These are phyloP conservation scores for Umimayanthus kanabou DNA, from an alignment of 92 coral and sea anemone species.

Conservation along the genomic window DNA sequence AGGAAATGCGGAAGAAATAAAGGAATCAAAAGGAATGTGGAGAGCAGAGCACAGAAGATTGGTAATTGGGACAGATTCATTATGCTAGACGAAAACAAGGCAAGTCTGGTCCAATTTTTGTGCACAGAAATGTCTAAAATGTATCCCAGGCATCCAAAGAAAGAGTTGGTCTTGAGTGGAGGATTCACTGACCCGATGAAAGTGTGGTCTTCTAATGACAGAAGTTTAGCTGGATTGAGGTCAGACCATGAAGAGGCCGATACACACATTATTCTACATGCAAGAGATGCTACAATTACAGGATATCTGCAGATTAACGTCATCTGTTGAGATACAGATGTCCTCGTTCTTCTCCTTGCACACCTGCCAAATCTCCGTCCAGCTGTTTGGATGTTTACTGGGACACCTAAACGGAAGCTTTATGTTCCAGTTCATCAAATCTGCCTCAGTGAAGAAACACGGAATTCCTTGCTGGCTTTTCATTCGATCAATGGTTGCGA, in stretches of 20 bases:
- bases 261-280: conserved; percentile 43
- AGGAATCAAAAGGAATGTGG: conserved; percentile 57
- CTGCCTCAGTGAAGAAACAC: conserved; percentile 19
- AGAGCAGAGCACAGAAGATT: conserved; percentile 59
- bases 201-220: conserved; percentile 47
- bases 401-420: conserved; percentile 37
- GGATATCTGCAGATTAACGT: conserved; percentile 40
- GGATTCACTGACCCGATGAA: conserved; percentile 52
- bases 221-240: conserved; percentile 2
- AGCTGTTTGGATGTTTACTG: conserved; percentile 43
- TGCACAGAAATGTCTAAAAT: conserved; percentile 11
- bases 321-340: conserved; percentile 39
- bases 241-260: conserved; percentile 64
- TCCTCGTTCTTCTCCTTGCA: conserved; percentile 58
- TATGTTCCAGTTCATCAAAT: conserved; percentile 38
- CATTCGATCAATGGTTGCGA: conserved; percentile 44
- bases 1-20: conserved; percentile 47
- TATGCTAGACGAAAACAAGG: conserved; percentile 62
- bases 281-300: conserved; percentile 37
- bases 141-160: conserved; percentile 35
- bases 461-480: conserved; percentile 41
- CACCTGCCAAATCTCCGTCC: background rate
- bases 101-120: conserved; percentile 54
- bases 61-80: conserved; percentile 72
- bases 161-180: conserved; percentile 62